These are phyloP conservation scores for Microcebus ravelobensis DNA, from an alignment of 2,113 vertebrate species.

Conservation along the genomic window DNA sequence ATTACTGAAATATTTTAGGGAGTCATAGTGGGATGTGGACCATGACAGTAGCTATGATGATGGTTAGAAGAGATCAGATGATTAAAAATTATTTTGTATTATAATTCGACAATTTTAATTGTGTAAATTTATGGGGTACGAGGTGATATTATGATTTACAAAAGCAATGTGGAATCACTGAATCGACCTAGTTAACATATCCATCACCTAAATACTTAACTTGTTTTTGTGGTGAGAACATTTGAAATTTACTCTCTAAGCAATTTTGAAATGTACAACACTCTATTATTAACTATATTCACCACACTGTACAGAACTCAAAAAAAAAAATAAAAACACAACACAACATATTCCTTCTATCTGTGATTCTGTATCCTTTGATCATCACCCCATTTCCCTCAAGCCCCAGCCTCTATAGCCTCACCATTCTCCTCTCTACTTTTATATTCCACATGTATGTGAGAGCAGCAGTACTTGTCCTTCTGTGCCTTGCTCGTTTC, in stretches of 20 bases:
- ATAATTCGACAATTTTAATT: neutral
- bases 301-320: neutral
- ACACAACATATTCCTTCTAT: neutral
- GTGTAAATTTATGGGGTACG: neutral
- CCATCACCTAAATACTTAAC: neutral
- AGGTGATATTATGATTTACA: neutral
- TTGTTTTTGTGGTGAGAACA: neutral
- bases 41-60: accelerated
- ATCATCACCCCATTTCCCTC: neutral
- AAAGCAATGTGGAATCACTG: neutral
- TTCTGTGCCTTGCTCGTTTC: neutral
- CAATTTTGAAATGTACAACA: neutral
- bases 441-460: neutral
- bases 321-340: neutral
- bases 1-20: accelerated
- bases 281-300: neutral
- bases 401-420: neutral
- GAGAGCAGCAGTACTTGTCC: neutral
- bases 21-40: neutral
- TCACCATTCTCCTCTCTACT: neutral
- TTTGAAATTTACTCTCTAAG: neutral
- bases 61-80: neutral
- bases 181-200: neutral
- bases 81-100: neutral
- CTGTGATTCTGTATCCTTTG: neutral